Evolutionary conservation across 2,113 vertebrate genomes (phyloP).

Genomic region (Leptosomus discolor): DNA sequence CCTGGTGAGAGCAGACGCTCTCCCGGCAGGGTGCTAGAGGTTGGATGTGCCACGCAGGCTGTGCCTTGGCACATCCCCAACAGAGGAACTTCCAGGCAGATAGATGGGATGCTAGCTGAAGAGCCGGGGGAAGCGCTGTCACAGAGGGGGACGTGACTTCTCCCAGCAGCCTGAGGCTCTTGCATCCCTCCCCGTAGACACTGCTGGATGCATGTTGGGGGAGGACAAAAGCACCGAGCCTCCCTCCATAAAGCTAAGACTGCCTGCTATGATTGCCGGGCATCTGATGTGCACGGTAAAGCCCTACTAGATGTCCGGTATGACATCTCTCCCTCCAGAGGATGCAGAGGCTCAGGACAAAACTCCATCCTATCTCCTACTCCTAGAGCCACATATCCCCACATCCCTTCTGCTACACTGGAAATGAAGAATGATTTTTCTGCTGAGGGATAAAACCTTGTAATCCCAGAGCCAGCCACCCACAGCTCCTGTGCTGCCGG

Average conservation of each 20-base stretch:
- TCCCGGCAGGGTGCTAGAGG: background rate
- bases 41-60: background rate
- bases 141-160: too few species aligned
- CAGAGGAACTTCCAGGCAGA: too few species aligned
- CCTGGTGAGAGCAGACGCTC: rapidly evolving
- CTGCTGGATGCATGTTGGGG: too few species aligned
- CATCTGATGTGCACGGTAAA: background rate
- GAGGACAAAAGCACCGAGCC: too few species aligned
- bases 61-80: too few species aligned
- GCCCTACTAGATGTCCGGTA: background rate
- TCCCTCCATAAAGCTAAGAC: too few species aligned
- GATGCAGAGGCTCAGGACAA: background rate
- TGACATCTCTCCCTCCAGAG: background rate
- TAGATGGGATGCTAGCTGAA: too few species aligned
- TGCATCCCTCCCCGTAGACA: too few species aligned
- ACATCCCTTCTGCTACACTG: background rate
- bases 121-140: too few species aligned
- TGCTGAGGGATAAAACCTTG: background rate
- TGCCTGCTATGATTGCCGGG: too few species aligned
- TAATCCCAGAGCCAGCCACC: background rate
- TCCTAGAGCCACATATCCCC: background rate
- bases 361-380: background rate
- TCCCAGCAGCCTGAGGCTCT: too few species aligned
- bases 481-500: background rate
- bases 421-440: background rate